A percentile compares a stretch with the other conserved stretches of the same genome.
Conservation (phyloP, 2,888 invertebrate species). For the Archips crataeganus region DNA sequence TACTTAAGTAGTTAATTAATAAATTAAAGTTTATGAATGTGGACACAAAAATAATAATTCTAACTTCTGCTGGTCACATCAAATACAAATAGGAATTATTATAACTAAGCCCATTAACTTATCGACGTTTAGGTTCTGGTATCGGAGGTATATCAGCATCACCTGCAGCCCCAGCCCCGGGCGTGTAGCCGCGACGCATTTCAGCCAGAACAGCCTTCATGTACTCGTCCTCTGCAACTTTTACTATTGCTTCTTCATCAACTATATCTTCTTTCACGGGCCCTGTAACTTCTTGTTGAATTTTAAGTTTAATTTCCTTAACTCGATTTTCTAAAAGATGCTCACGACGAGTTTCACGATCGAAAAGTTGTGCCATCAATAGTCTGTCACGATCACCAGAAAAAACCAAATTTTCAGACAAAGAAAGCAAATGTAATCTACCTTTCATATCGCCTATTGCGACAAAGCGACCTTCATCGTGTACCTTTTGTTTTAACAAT, state of each 20-base stretch:
- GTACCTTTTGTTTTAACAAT: conserved; percentile 87
- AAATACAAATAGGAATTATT: too few relatives aligned
- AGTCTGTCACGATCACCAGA: conserved; percentile 90
- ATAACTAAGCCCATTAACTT: neutral
- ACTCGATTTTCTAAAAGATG: conserved; percentile 94
- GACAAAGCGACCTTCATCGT: conserved; percentile 86
- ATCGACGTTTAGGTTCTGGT: conserved; percentile 38
- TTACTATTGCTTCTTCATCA: conserved; percentile 53
- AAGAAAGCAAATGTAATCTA: conserved; percentile 87
- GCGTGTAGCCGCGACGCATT: conserved; percentile 47
- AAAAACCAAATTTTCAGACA: conserved; percentile 87
- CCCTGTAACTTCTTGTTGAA: conserved; percentile 68
- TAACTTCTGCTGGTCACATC: too few relatives aligned
- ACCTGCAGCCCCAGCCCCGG: conserved; percentile 19
- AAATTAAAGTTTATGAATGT: too few relatives aligned
- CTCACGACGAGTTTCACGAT: conserved; percentile 93
- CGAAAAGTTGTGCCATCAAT: conserved; percentile 89
- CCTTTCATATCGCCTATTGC: conserved; percentile 89
- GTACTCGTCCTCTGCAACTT: conserved; percentile 73
- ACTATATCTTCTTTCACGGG: conserved; percentile 42
- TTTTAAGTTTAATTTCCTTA: conserved; percentile 88
- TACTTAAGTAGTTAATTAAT: too few relatives aligned
- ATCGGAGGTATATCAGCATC: conserved; percentile 16
- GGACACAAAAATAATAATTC: too few relatives aligned
- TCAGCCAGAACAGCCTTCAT: conserved; percentile 67